These are phyloP conservation scores for fruit fly (Drosophila melanogaster) DNA, from an alignment of 1,140 invertebrate species.

Conservation along the genomic window DNA sequence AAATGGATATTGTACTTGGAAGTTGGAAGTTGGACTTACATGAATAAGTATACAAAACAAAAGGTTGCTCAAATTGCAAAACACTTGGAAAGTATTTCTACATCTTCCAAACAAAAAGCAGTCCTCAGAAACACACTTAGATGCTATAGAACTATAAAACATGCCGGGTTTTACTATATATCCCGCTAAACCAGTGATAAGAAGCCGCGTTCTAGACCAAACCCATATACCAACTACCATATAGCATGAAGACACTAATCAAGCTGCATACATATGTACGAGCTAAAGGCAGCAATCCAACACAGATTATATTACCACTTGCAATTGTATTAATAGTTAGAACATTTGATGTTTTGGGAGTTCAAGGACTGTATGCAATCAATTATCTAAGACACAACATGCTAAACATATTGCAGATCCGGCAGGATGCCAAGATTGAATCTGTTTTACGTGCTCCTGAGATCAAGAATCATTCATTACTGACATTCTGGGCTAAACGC, in stretches of 20 bases:
- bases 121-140: slow-evolving; percentile 4
- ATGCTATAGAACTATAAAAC: slow-evolving; percentile 20
- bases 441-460: neutral
- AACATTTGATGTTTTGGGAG: slow-evolving; percentile 24
- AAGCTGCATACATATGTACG: neutral
- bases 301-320: slow-evolving; percentile 3
- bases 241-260: slow-evolving; percentile 2
- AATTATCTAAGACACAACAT: slow-evolving; percentile 18
- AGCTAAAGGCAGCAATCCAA: slow-evolving; percentile 3
- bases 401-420: slow-evolving; percentile 4
- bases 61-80: slow-evolving; percentile 34
- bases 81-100: slow-evolving; percentile 24
- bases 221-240: slow-evolving; percentile 2
- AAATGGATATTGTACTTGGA: slow-evolving; percentile 1
- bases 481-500: slow-evolving; percentile 8
- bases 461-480: slow-evolving; percentile 12
- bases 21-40: slow-evolving; percentile 5
- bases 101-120: slow-evolving; percentile 16
- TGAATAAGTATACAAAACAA: slow-evolving; percentile 10
- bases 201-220: slow-evolving; percentile 13
- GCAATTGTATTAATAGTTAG: slow-evolving; percentile 12
- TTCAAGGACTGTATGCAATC: slow-evolving; percentile 33
- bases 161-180: slow-evolving; percentile 4
- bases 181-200: slow-evolving; percentile 31
- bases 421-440: too few relatives aligned